Percentiles rank a stretch among this genome's conserved stretches.
Evolutionary conservation across 2,797 vertebrate genomes (phyloP).

Genomic region (Anas acuta): DNA sequence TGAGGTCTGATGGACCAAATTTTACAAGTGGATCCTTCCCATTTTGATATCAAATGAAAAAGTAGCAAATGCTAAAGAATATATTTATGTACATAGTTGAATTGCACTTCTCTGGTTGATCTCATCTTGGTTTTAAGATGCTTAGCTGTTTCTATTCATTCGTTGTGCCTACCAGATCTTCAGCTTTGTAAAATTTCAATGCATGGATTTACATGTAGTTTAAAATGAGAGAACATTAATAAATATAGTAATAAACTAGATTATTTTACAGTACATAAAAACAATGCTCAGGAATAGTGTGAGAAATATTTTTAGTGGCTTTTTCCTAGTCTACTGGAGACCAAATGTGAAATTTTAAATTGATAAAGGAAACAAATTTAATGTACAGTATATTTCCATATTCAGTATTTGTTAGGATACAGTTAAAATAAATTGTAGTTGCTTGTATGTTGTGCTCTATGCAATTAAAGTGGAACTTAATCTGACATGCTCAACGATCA

Average conservation of each 20-base stretch:
- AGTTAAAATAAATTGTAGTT: background rate
- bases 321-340: slow-evolving; percentile 16
- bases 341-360: slow-evolving; percentile 49
- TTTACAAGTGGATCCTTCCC: background rate
- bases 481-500: background rate
- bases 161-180: slow-evolving; percentile 41
- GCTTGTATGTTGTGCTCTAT: slow-evolving; percentile 44
- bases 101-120: slow-evolving; percentile 38
- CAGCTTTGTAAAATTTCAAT: slow-evolving; percentile 41
- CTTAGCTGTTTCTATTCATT: slow-evolving; percentile 42
- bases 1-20: background rate
- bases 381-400: background rate
- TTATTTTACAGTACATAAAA: slow-evolving; percentile 50
- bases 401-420: slow-evolving; percentile 13
- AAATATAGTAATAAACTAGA: slow-evolving; percentile 30
- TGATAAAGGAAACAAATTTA: background rate
- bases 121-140: slow-evolving; percentile 41
- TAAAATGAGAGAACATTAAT: slow-evolving; percentile 9
- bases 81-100: slow-evolving; percentile 28
- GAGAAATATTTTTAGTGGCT: slow-evolving; percentile 4
- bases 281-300: slow-evolving; percentile 63
- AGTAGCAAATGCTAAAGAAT: slow-evolving; percentile 2
- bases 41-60: background rate
- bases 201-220: slow-evolving; percentile 59
- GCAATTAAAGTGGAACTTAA: slow-evolving; percentile 21